Evolutionary conservation across 2,888 invertebrate genomes (phyloP).

Genomic region (Dicyrtomina minuta): DNA sequence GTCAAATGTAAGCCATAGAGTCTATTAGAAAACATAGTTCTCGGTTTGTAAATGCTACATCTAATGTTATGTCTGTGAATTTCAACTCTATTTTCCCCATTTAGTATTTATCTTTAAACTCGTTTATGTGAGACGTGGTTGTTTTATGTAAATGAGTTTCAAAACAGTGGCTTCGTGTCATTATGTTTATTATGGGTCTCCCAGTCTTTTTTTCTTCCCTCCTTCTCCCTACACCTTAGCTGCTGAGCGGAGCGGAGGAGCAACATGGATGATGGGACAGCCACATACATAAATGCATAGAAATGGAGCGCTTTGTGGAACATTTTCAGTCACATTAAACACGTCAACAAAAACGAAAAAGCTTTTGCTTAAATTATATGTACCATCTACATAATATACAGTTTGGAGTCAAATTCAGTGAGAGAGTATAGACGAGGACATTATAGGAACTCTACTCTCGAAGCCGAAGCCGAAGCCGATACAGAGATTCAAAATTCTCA

Average conservation of each 20-base stretch:
- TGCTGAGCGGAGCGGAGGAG: too few relatives aligned
- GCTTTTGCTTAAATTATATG: too few relatives aligned
- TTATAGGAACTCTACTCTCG: too few relatives aligned
- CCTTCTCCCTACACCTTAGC: background rate
- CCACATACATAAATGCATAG: conserved; percentile 9
- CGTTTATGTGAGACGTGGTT: conserved; percentile 22
- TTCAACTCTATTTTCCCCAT: conserved; percentile 14
- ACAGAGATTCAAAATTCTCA: too few relatives aligned
- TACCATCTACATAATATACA: background rate
- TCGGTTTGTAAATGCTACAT: background rate
- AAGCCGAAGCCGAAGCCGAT: too few relatives aligned
- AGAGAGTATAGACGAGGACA: background rate
- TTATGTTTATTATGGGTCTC: conserved; percentile 33
- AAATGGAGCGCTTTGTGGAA: conserved; percentile 5
- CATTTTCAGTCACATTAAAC: too few relatives aligned
- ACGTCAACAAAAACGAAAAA: too few relatives aligned
- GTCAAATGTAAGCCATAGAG: too few relatives aligned
- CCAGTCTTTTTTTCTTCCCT: conserved; percentile 10
- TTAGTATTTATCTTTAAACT: conserved; percentile 25
- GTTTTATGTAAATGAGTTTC: conserved; percentile 31
- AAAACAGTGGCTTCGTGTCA: conserved; percentile 34
- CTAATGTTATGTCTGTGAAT: background rate
- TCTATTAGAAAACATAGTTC: too few relatives aligned
- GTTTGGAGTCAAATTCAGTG: background rate
- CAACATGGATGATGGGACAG: too few relatives aligned